Base-by-base conservation (phyloP, 1,140 invertebrate species). In the Pogonomyrmex barbatus region DNA sequence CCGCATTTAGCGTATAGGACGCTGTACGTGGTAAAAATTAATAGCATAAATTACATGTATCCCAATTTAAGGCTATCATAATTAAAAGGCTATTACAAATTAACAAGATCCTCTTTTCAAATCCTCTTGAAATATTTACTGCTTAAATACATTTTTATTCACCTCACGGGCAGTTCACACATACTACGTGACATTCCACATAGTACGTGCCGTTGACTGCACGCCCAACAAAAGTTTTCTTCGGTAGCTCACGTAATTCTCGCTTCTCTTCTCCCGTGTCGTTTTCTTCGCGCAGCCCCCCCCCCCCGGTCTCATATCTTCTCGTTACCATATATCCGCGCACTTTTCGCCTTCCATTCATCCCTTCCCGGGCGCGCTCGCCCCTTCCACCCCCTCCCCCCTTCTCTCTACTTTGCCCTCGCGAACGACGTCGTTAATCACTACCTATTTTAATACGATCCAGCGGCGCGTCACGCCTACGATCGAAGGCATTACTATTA, bases 371-470 rank as follows among this genome's bases (percentile, higher is more conserved):
- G 24, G 24, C 56, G 42, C 45, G 70, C 42, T n/a, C 58, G 2
- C 52, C 36, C 39, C 42, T 33, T 39, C 33, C 30, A 2, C n/a
- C 4, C 42, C 12, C 10, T 56, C 45, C 5, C 8, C 77, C 76
- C 33, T 81, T 50, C 47, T 17, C 5, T 52, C 62, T 2, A 14
- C 30, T 4, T 65, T 17, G 10, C 8, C 47, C 45, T 17, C 42
- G 14, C 52, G 52, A 87, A 87, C 85, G 77, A 86, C 67, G 88
- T 89, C 88, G 88, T 89, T 89, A 89, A 89, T 89, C 88, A 89
- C 85, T 39, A 71, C 77, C 88, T 89, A 89, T 89, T 89, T 89
- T 89, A 89, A 89, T 89, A 89, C 88, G 85, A 89, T 89, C 84
- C 65, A 73, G 75, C 68, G 54, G 54, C 67, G 45, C 60, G 76